Base-by-base conservation (phyloP, 2,888 invertebrate genomes). In the Xanthorhoe designata region DNA sequence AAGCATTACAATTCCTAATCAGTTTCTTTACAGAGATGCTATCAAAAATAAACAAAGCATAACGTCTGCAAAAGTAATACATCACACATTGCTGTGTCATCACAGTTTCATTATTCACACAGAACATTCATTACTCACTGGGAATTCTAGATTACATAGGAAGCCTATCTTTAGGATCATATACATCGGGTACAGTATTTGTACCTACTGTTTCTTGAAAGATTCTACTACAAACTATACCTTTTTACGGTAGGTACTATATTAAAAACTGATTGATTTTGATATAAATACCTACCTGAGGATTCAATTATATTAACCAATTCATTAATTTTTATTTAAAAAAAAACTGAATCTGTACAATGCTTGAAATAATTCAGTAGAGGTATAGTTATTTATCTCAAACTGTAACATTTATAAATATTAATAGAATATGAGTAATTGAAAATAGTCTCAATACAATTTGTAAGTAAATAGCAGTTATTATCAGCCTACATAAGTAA, bases 71-170 rank as follows among this genome's bases (percentile, higher is more conserved):
- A 65, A 71, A 73, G 71, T 68, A 73, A 74, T 74, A 72, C 69
- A 69, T 73, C 73, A 65, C 65, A 49, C 71, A 68, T 61, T 55
- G 75, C 72, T 68, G 66, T 73, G 70, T 77, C 75, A 75, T 69
- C 60, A 49, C 58, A 45, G 24, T 70, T 72, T 73, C 76, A 77
- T 75, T 74, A 77, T 69, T 75, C 73, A 71, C 69, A 68, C 69
- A 70, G 62, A 64, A 58, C 64, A 64, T 74, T 71, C 71, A 72
- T 73, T 72, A 70, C 71, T 73, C 75, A 73, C 70, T 68, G 71
- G 63, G 65, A 71, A 72, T 72, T 70, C 72, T 75, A 74, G 71
- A 73, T 70, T 67, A 67, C 57, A 60, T 63, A 65, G 58, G 66
- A 68, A 54, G 58, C 68, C 64, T 68, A 67, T 56, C 38, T 42